A percentile compares a stretch with the other conserved stretches of the same genome.
Conservation (phyloP, 1,140 invertebrate species). For the Neodiprion virginianus region DNA sequence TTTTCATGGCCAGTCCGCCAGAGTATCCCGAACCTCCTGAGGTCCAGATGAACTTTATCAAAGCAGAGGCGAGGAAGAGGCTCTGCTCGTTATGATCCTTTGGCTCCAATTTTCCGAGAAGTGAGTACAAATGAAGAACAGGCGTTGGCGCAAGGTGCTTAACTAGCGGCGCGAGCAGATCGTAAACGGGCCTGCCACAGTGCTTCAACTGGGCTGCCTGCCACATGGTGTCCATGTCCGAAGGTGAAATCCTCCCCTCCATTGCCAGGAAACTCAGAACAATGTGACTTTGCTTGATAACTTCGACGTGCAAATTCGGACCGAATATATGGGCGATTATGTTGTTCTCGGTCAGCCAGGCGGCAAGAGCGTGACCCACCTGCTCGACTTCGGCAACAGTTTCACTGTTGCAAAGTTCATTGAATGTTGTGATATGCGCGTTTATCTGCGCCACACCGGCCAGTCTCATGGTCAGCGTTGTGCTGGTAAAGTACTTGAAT, state of each 20-base stretch:
- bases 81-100: conserved; percentile 94
- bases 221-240: conserved; percentile 94
- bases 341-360: conserved; percentile 89
- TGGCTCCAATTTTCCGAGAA: conserved; percentile 84
- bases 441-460: conserved; percentile 94
- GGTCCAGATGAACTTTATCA: conserved; percentile 91
- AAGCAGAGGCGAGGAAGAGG: conserved; percentile 84
- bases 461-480: conserved; percentile 90
- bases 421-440: conserved; percentile 89
- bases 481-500: conserved; percentile 94
- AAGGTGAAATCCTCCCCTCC: conserved; percentile 87
- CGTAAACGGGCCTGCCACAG: conserved; percentile 91
- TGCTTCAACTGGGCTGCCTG: conserved; percentile 92
- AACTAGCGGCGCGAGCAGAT: conserved; percentile 86
- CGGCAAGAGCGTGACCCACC: conserved; percentile 82
- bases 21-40: conserved; percentile 67
- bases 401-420: conserved; percentile 88
- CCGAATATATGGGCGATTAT: conserved; percentile 95
- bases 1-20: conserved; percentile 57
- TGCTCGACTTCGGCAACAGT: conserved; percentile 83
- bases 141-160: conserved; percentile 88
- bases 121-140: conserved; percentile 84
- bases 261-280: conserved; percentile 91
- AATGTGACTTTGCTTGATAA: conserved; percentile 94
- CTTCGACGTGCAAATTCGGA: conserved; percentile 94